A percentile compares a stretch with the other conserved stretches of the same genome.
phyloP scores from a whole-genome alignment of 2,113 vertebrate species.

The Cygnus buccinator region DNA sequence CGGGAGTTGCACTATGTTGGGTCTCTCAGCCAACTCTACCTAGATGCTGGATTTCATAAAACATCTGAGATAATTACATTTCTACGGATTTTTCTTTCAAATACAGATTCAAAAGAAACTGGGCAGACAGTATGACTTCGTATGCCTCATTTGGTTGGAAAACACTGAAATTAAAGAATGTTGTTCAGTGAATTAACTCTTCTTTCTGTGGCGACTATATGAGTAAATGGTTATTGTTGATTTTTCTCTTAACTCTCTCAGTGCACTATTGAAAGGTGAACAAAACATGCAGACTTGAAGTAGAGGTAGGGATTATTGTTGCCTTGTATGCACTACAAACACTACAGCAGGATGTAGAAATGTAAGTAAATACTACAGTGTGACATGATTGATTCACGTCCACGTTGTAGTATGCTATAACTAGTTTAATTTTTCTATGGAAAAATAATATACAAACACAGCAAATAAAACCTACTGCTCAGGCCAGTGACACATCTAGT shows the following conservation, averaged over 20 bases:
- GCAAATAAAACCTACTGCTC: not conserved
- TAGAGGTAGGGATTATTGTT: not conserved
- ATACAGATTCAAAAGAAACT: not conserved
- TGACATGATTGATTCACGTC: not conserved
- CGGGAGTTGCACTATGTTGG: not conserved
- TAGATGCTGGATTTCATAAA: not conserved
- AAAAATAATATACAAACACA: not conserved
- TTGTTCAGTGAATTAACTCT: not conserved
- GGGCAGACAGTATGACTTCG: not conserved
- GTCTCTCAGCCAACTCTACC: not conserved
- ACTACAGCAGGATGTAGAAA: not conserved
- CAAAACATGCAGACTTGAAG: not conserved
- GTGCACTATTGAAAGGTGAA: not conserved
- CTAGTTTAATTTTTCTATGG: not conserved
- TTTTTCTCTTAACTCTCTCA: not conserved
- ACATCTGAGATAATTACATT: not conserved
- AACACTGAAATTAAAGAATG: not conserved
- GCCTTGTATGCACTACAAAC: not conserved
- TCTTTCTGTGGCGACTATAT: not conserved
- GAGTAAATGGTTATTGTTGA: not conserved
- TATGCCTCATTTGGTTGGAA: not conserved
- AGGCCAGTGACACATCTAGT: accelerated
- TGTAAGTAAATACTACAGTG: not conserved
- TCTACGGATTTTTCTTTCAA: not conserved
- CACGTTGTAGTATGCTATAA: not conserved